Percentiles rank a stretch among this genome's conserved stretches.
Conservation (phyloP, 2,113 vertebrate species). For the Strix uralensis region DNA sequence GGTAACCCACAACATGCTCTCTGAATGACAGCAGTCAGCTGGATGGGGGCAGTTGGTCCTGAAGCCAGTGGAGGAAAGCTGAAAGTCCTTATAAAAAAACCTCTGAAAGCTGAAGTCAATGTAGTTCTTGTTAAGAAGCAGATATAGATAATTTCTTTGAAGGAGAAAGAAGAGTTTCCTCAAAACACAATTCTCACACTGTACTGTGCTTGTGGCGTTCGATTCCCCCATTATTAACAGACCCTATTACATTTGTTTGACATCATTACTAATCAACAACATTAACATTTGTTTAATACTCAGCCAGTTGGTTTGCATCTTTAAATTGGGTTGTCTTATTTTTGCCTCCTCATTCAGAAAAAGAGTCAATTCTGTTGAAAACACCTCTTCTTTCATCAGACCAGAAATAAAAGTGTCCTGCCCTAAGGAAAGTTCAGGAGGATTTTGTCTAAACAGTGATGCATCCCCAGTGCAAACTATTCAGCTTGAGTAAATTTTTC, state of each 20-base stretch:
- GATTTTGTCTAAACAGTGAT: not conserved
- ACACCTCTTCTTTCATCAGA: not conserved
- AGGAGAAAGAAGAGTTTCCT: not conserved
- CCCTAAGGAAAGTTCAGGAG: not conserved
- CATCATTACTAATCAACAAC: not conserved
- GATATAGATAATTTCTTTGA: not conserved
- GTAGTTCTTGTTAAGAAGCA: not conserved
- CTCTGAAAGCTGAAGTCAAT: not conserved
- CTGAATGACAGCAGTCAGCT: not conserved
- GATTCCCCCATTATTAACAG: accelerated
- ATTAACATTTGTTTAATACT: not conserved
- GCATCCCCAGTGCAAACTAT: not conserved
- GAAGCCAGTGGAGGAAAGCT: not conserved
- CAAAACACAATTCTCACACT: not conserved
- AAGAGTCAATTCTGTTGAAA: not conserved
- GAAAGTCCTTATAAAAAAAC: not conserved
- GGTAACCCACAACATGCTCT: not conserved
- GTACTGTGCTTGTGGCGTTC: not conserved
- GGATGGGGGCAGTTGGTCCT: not conserved
- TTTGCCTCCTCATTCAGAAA: not conserved
- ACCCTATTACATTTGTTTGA: not conserved
- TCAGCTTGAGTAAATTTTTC: not conserved
- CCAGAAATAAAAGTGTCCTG: not conserved
- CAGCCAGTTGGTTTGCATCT: not conserved
- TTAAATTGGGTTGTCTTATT: not conserved